Evolutionary conservation across 2,888 invertebrate genomes (phyloP).

Genomic region (Andrena marginata): DNA sequence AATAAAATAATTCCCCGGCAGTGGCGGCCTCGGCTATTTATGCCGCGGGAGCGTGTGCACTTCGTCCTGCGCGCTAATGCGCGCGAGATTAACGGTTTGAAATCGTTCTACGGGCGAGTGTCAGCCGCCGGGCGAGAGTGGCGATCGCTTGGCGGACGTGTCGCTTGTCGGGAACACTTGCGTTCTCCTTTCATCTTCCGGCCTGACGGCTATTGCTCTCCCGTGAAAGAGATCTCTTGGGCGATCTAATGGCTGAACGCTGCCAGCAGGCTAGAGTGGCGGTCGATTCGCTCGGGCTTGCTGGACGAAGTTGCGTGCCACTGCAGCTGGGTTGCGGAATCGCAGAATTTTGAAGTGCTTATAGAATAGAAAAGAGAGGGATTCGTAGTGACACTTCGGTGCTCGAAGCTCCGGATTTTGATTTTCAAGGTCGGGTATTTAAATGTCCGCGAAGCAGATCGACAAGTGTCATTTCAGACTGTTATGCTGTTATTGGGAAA

Average conservation of each 20-base stretch:
- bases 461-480: neutral
- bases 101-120: conserved; percentile 34
- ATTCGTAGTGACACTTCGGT: too few species aligned
- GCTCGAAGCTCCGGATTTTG: too few species aligned
- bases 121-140: conserved; percentile 27
- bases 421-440: too few species aligned
- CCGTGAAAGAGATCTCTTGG: neutral
- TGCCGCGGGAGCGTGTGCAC: conserved; percentile 10
- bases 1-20: conserved; percentile 47
- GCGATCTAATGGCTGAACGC: conserved; percentile 16
- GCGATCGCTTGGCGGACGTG: conserved; percentile 33
- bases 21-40: conserved; percentile 39
- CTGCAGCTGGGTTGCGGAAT: too few species aligned
- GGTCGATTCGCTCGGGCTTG: neutral
- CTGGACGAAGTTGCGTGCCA: too few species aligned
- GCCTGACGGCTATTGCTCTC: neutral
- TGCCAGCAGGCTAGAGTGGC: neutral
- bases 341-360: too few species aligned
- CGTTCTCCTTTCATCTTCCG: conserved; percentile 44
- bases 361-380: too few species aligned
- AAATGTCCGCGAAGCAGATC: neutral
- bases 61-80: conserved; percentile 33
- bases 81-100: conserved; percentile 50
- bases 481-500: neutral
- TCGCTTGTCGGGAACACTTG: conserved; percentile 57